Evolutionary conservation across 2,888 invertebrate genomes (phyloP).

Genomic region (Onthophagus sagittarius): DNA sequence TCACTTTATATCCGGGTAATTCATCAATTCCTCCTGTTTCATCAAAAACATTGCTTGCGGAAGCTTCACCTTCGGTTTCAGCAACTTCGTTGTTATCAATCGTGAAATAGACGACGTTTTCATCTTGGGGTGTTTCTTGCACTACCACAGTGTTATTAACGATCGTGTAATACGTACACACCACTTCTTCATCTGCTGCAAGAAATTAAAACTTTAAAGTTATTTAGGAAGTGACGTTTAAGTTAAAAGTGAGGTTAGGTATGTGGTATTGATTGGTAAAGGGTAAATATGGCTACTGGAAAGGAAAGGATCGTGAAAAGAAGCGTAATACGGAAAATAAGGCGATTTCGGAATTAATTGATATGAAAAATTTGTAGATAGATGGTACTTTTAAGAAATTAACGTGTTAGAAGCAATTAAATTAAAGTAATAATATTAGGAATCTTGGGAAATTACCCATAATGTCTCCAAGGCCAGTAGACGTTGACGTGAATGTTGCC

Average conservation of each 20-base stretch:
- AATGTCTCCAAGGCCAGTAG: constrained; percentile 30
- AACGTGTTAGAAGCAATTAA: constrained; percentile 19
- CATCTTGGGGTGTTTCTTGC: constrained; percentile 23
- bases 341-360: not conserved
- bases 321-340: not conserved
- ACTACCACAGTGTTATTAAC: constrained; percentile 27
- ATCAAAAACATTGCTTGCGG: constrained; percentile 20
- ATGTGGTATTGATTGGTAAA: not conserved
- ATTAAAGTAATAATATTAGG: constrained; percentile 22
- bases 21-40: constrained; percentile 37
- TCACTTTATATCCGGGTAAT: constrained; percentile 30
- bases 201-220: not conserved
- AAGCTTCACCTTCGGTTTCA: constrained; percentile 22
- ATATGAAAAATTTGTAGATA: constrained; percentile 9
- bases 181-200: constrained; percentile 24
- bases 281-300: constrained; percentile 13
- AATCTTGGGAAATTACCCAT: constrained; percentile 45
- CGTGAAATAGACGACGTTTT: constrained; percentile 24
- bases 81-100: constrained; percentile 24
- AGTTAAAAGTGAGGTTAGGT: constrained; percentile 9
- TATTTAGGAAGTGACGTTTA: not conserved
- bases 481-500: not conserved
- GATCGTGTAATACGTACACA: constrained; percentile 36
- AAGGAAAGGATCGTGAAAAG: not conserved
- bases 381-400: constrained; percentile 14